Conservation (phyloP, 2,797 vertebrate genomes). For the Tenualosa ilisha region DNA sequence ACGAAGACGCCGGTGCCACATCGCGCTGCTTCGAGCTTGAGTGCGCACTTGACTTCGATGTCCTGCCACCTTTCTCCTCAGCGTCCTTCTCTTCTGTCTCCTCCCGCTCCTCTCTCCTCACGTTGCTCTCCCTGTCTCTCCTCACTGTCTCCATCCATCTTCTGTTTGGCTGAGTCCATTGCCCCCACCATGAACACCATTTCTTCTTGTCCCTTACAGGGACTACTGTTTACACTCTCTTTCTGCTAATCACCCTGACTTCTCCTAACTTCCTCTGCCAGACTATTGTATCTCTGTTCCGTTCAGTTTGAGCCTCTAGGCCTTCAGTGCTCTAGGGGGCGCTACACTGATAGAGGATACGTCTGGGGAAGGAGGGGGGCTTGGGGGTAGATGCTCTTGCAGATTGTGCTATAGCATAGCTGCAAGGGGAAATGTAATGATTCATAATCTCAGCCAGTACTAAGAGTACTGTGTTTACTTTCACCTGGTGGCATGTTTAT, state of each 20-base stretch:
- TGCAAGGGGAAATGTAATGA: conserved; percentile 45
- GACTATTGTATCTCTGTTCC: conserved; percentile 58
- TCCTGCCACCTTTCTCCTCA: conserved; percentile 67
- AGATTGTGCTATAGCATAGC: conserved; percentile 44
- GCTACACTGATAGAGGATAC: conserved; percentile 57
- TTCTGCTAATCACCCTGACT: conserved; percentile 46
- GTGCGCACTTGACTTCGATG: conserved; percentile 75
- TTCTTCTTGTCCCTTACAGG: conserved; percentile 54
- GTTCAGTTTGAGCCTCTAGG: conserved; percentile 59
- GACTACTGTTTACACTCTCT: conserved; percentile 49
- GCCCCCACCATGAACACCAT: background rate
- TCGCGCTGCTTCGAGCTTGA: conserved; percentile 80
- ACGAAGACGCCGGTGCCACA: conserved; percentile 81
- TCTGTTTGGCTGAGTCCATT: conserved; percentile 71
- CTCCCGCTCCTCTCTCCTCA: conserved; percentile 54
- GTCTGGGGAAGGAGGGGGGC: conserved; percentile 49
- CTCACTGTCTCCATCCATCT: conserved; percentile 68
- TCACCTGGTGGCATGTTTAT: conserved; percentile 48
- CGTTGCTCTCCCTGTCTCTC: conserved; percentile 64
- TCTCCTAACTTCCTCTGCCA: conserved; percentile 52
- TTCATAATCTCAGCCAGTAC: conserved; percentile 47
- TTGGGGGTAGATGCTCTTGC: conserved; percentile 41
- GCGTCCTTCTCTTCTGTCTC: conserved; percentile 45
- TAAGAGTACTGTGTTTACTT: conserved; percentile 49
- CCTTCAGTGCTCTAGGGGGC: conserved; percentile 49